Conservation (phyloP, 2,797 vertebrate species). For the Chiroxiphia lanceolata region DNA sequence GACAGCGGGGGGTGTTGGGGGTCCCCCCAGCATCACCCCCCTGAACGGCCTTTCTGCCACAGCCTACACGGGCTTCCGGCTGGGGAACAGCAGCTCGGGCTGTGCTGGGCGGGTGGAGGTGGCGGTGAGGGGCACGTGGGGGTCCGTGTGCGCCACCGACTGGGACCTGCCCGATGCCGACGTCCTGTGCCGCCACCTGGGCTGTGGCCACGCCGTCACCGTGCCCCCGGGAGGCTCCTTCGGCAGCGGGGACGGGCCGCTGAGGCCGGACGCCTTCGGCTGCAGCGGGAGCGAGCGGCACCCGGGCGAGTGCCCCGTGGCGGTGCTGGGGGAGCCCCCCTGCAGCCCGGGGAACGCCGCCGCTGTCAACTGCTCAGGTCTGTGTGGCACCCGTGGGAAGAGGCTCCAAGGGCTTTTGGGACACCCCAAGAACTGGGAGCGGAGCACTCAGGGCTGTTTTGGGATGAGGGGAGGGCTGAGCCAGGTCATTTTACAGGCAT, state of each 20-base stretch:
- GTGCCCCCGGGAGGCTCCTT: not conserved
- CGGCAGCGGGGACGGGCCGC: not conserved
- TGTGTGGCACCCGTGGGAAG: not conserved
- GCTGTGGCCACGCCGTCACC: not conserved
- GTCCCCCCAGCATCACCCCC: accelerated
- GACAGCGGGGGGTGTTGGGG: accelerated
- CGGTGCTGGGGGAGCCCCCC: not conserved
- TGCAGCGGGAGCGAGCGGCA: constrained; percentile 1
- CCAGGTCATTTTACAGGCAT: not conserved
- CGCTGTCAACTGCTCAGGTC: not conserved
- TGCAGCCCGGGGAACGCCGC: not conserved
- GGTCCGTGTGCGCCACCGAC: not conserved
- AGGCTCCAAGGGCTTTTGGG: not conserved
- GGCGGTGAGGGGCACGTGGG: not conserved
- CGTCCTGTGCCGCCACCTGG: not conserved
- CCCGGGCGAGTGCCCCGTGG: not conserved
- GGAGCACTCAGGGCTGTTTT: accelerated
- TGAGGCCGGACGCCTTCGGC: not conserved
- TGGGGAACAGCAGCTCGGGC: not conserved
- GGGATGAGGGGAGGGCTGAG: not conserved
- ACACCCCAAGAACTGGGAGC: accelerated
- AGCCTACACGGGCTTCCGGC: constrained; percentile 12
- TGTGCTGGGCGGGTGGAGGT: not conserved
- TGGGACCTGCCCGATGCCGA: not conserved
- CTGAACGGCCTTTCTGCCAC: accelerated